These are phyloP conservation scores for Drosophila tanythrix DNA, from an alignment of 2,888 invertebrate species.

Conservation along the genomic window DNA sequence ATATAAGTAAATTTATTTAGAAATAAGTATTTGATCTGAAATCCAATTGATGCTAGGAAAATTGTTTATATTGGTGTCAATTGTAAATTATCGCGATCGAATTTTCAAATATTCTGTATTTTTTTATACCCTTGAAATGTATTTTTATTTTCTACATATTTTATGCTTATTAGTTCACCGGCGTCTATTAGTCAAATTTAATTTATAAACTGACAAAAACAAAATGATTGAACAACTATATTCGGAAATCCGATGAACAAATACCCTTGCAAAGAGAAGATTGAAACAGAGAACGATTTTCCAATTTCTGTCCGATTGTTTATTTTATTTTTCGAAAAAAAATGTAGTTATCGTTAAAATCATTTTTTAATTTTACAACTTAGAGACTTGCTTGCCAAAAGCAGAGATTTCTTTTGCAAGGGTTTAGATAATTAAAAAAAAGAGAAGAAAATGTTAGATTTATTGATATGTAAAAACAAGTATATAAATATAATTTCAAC, in stretches of 20 bases:
- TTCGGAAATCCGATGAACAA: conserved; percentile 17
- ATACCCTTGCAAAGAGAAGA: conserved; percentile 20
- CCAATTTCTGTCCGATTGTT: conserved; percentile 4
- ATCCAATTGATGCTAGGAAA: conserved; percentile 22
- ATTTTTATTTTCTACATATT: conserved; percentile 34
- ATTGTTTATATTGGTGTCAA: conserved; percentile 29
- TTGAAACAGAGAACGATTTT: not conserved
- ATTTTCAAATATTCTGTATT: conserved; percentile 24
- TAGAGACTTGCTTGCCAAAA: not conserved
- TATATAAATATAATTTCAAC: conserved; percentile 50
- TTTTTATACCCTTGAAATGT: conserved; percentile 22
- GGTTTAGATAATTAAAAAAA: conserved; percentile 1
- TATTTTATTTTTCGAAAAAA: not conserved
- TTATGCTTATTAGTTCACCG: conserved; percentile 47
- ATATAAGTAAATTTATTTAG: not conserved
- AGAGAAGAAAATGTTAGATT: conserved; percentile 28
- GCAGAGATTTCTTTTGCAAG: conserved; percentile 13
- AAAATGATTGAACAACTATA: not conserved
- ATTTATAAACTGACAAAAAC: conserved; percentile 15
- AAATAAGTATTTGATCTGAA: conserved; percentile 10
- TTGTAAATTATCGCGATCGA: conserved; percentile 32
- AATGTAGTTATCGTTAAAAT: not conserved
- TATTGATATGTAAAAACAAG: conserved; percentile 35
- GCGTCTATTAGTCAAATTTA: conserved; percentile 22
- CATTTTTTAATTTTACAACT: not conserved